Evolutionary conservation across 2,113 vertebrate genomes (phyloP).

Genomic region (Mirza zaza): DNA sequence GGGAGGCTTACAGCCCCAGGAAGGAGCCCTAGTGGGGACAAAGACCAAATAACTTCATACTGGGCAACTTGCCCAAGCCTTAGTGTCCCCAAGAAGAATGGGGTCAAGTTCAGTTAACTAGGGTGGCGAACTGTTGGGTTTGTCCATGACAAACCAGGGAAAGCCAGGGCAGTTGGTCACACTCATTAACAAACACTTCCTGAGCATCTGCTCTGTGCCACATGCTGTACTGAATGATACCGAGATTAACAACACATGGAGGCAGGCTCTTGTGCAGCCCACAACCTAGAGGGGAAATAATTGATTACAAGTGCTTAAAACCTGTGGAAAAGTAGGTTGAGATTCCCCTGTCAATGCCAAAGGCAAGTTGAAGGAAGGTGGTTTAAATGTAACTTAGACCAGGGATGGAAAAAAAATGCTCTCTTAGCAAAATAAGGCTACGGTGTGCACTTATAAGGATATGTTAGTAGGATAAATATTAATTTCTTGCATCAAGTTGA

Average conservation of each 20-base stretch:
- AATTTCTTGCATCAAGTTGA: constrained; percentile 15
- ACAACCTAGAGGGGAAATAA: neutral
- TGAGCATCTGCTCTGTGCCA: too few species aligned
- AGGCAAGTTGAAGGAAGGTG: neutral
- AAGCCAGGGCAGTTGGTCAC: neutral
- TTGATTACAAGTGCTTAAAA: neutral
- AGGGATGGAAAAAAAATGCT: neutral
- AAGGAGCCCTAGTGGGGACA: neutral
- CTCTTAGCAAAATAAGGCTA: neutral
- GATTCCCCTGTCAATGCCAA: neutral
- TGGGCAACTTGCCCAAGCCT: neutral
- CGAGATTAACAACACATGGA: neutral
- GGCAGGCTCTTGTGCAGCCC: too few species aligned
- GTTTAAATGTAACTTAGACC: neutral
- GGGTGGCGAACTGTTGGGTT: neutral
- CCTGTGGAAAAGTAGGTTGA: neutral
- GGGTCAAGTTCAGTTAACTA: neutral
- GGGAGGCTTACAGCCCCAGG: neutral
- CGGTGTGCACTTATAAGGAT: neutral
- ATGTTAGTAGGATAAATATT: neutral
- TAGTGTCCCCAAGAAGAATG: neutral
- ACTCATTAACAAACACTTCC: neutral
- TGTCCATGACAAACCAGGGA: neutral
- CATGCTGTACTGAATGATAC: rapidly evolving
- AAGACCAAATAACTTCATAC: neutral